Conservation (phyloP, 2,888 invertebrate genomes). For the Nebria salina region DNA sequence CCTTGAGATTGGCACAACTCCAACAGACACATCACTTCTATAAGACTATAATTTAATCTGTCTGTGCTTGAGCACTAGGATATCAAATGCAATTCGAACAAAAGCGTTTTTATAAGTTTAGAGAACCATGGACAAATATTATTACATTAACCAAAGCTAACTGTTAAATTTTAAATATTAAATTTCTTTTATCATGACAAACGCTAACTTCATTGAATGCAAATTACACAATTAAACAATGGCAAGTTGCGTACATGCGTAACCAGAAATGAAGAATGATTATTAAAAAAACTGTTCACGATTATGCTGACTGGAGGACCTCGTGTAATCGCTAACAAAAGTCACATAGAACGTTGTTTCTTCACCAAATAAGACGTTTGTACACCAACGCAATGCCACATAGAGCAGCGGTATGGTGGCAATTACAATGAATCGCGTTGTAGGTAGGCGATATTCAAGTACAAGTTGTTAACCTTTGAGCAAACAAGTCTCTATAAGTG, state of each 20-base stretch:
- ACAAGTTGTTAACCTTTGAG: constrained; percentile 1
- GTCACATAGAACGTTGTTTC: background rate
- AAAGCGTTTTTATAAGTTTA: too few relatives aligned
- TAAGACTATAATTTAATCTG: too few relatives aligned
- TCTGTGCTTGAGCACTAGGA: background rate
- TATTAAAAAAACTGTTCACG: background rate
- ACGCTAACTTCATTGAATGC: background rate
- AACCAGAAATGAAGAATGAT: background rate
- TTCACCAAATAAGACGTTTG: background rate
- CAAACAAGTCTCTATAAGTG: background rate
- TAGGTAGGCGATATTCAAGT: background rate
- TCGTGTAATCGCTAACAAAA: background rate
- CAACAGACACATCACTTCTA: too few relatives aligned
- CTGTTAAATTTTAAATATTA: background rate
- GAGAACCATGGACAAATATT: too few relatives aligned
- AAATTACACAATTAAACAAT: background rate
- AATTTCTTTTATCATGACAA: background rate
- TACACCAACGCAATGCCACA: background rate
- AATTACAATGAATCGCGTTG: background rate
- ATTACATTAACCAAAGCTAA: background rate
- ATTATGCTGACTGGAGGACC: background rate
- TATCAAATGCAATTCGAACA: background rate
- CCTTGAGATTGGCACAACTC: too few relatives aligned
- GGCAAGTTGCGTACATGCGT: background rate
- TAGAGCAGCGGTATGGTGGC: background rate